phyloP scores from a whole-genome alignment of 2,888 invertebrate species.

The Xestobium rufovillosum region DNA sequence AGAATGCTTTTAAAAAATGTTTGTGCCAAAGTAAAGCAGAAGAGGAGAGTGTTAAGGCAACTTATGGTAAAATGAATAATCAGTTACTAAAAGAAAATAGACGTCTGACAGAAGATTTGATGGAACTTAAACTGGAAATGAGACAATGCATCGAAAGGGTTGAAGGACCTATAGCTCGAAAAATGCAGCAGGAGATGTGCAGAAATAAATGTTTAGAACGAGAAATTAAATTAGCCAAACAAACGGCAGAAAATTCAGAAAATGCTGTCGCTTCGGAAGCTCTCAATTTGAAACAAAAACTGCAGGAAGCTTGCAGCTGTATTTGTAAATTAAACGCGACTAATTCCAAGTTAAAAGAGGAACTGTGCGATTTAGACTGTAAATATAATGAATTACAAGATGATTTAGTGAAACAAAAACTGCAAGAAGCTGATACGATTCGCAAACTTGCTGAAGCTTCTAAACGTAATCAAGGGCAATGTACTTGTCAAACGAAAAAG shows the following conservation, averaged over 20 bases:
- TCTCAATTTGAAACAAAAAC: constrained; percentile 31
- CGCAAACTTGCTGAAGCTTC: constrained; percentile 18
- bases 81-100: constrained; percentile 34
- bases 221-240: constrained; percentile 27
- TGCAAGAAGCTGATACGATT: constrained; percentile 38
- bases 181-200: constrained; percentile 30
- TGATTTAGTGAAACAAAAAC: constrained; percentile 38
- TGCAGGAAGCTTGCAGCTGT: constrained; percentile 31
- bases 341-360: constrained; percentile 33
- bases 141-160: constrained; percentile 36
- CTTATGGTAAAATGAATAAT: constrained; percentile 27
- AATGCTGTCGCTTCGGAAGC: constrained; percentile 30
- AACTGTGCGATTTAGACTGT: constrained; percentile 28
- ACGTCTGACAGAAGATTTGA: constrained; percentile 33
- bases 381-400: constrained; percentile 36
- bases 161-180: constrained; percentile 32
- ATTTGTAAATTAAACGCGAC: constrained; percentile 30
- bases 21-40: constrained; percentile 12
- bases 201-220: constrained; percentile 23
- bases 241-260: constrained; percentile 25
- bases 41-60: constrained; percentile 23
- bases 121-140: constrained; percentile 35
- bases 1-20: constrained; percentile 9
- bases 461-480: constrained; percentile 15
- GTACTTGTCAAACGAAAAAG: neutral